Evolutionary conservation across 1,140 invertebrate genomes (phyloP).

Genomic region (Popillia japonica): DNA sequence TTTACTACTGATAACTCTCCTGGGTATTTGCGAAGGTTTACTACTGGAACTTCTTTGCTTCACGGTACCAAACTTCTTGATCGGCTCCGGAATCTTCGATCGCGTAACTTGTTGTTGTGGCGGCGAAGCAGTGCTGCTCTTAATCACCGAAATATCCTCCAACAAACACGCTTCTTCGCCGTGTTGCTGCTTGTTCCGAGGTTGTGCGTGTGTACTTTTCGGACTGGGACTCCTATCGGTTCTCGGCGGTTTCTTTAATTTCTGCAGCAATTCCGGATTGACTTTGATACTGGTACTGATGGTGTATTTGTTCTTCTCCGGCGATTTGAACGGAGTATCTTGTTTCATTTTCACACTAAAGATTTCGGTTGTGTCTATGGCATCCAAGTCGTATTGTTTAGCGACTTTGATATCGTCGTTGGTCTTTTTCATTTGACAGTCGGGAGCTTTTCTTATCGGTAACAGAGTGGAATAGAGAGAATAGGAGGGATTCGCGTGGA

Average conservation of each 20-base stretch:
- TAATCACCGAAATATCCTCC: neutral
- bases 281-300: slow-evolving; percentile 37
- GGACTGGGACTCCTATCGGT: neutral
- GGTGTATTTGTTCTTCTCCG: slow-evolving; percentile 31
- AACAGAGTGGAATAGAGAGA: slow-evolving; percentile 54
- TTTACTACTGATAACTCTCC: neutral
- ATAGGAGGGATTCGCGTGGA: slow-evolving; percentile 54
- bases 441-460: slow-evolving; percentile 37
- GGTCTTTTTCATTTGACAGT: neutral
- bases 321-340: slow-evolving; percentile 14
- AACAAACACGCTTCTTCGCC: neutral
- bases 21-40: slow-evolving; percentile 6
- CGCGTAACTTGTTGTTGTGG: too few relatives aligned
- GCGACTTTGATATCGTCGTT: neutral
- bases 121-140: neutral
- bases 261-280: slow-evolving; percentile 29
- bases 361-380: neutral
- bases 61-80: neutral
- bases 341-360: slow-evolving; percentile 3
- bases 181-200: neutral
- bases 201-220: neutral
- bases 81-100: neutral
- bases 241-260: slow-evolving; percentile 8
- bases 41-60: neutral
- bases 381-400: neutral